Conservation (phyloP, 2,797 vertebrate species). For the Nannoperca obscura region DNA sequence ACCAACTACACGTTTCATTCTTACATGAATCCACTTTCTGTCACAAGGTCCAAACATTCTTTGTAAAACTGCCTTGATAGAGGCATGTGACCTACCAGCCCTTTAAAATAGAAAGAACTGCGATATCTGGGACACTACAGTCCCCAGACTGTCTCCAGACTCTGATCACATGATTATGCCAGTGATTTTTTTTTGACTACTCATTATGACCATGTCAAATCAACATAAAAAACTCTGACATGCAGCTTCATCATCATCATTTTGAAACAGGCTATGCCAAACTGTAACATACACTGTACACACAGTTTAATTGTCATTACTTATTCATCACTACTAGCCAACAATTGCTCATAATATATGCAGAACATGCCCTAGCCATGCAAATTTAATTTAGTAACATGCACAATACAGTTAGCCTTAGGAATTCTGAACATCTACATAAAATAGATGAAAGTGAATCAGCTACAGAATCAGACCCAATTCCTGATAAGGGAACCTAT, state of each 20-base stretch:
- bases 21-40: slow-evolving; percentile 3
- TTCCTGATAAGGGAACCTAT: not conserved
- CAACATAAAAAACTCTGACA: not conserved
- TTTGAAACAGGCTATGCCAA: slow-evolving; percentile 6
- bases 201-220: slow-evolving; percentile 19
- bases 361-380: slow-evolving; percentile 46
- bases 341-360: slow-evolving; percentile 41
- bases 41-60: slow-evolving; percentile 10
- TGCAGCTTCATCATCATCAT: not conserved
- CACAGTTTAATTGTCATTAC: slow-evolving; percentile 51
- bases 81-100: slow-evolving; percentile 5
- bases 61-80: slow-evolving; percentile 3
- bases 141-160: slow-evolving; percentile 12
- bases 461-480: not conserved
- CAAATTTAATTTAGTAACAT: slow-evolving; percentile 40
- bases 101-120: slow-evolving; percentile 39
- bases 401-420: slow-evolving; percentile 9
- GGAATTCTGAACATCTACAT: slow-evolving; percentile 5
- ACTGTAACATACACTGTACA: slow-evolving; percentile 27
- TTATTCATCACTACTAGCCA: slow-evolving; percentile 48
- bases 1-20: not conserved
- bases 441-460: not conserved
- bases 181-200: not conserved
- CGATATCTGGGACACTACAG: slow-evolving; percentile 39
- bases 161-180: slow-evolving; percentile 20